phyloP scores from a whole-genome alignment of 2,888 invertebrate genomes.

The Lucinisca nassula region DNA sequence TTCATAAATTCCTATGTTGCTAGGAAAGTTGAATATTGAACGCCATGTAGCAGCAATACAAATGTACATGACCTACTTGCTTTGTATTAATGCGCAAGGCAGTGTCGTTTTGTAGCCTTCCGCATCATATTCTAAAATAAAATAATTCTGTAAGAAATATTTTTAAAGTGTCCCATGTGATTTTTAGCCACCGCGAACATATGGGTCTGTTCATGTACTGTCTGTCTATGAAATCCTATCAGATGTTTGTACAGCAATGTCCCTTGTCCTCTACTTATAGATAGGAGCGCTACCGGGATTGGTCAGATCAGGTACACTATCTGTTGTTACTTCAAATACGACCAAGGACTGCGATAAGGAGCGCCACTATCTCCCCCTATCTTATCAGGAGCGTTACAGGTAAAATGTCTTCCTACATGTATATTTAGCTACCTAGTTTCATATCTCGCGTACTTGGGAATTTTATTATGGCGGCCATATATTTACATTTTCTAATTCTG shows the following conservation, averaged over 20 bases:
- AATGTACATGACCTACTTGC: not conserved
- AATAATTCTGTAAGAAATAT: not conserved
- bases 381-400: constrained; percentile 68
- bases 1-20: constrained; percentile 62
- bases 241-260: constrained; percentile 37
- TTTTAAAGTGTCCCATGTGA: constrained; percentile 51
- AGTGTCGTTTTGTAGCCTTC: constrained; percentile 57
- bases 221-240: constrained; percentile 37
- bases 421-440: constrained; percentile 62
- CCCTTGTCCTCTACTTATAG: constrained; percentile 57
- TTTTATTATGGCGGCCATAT: constrained; percentile 70
- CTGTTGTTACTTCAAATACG: constrained; percentile 65
- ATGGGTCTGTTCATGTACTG: constrained; percentile 58
- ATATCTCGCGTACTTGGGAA: constrained; percentile 11
- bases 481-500: constrained; percentile 65
- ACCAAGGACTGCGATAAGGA: constrained; percentile 56
- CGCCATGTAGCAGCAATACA: not conserved
- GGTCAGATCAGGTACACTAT: constrained; percentile 53
- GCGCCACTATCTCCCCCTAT: constrained; percentile 61
- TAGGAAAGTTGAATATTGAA: constrained; percentile 55
- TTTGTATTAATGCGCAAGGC: constrained; percentile 57
- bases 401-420: constrained; percentile 72
- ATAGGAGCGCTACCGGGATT: constrained; percentile 54
- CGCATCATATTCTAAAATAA: constrained; percentile 27
- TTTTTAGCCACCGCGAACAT: constrained; percentile 47